Conservation (phyloP, 2,113 vertebrate genomes). For the Petaurus breviceps region DNA sequence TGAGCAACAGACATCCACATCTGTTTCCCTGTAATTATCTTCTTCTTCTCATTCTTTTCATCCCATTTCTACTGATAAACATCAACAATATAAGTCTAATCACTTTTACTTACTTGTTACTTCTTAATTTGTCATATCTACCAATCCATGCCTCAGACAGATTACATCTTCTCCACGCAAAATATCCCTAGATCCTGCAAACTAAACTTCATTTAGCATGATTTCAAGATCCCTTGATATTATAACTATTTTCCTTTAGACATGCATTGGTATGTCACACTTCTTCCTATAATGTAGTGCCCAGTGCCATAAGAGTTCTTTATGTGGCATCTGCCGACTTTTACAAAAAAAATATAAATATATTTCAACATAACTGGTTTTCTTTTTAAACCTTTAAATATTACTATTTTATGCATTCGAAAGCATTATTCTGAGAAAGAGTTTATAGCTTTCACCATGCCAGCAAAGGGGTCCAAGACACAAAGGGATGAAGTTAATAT, state of each 20-base stretch:
- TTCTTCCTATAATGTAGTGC: background rate
- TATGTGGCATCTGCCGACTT: background rate
- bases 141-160: background rate
- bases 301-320: background rate
- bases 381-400: no score
- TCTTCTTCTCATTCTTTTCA: background rate
- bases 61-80: background rate
- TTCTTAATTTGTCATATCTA: background rate
- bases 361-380: background rate
- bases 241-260: background rate
- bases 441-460: background rate
- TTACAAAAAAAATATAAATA: background rate
- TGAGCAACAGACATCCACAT: background rate
- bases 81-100: background rate
- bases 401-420: background rate
- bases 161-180: background rate
- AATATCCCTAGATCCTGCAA: background rate
- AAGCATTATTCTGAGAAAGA: background rate
- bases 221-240: background rate
- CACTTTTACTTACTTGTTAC: background rate
- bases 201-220: background rate
- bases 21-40: background rate
- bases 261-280: background rate
- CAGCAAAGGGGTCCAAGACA: background rate
- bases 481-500: no score